Percentiles rank a stretch among this genome's conserved stretches.
Evolutionary conservation across 1,140 invertebrate species (phyloP).

Genomic region (Dinoponera quadriceps): DNA sequence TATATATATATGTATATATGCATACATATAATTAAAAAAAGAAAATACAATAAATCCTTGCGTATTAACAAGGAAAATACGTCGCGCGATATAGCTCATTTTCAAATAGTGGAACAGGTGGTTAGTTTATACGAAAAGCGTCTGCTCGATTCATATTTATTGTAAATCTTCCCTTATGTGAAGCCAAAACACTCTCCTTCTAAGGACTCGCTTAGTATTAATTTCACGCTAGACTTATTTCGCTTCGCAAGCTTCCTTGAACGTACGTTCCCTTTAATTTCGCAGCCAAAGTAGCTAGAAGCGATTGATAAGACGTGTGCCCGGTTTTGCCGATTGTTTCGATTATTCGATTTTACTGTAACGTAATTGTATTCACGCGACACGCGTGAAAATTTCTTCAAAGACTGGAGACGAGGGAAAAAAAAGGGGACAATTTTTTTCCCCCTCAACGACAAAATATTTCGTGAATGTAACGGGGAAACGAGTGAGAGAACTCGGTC

Average conservation of each 20-base stretch:
- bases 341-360: constrained; percentile 15
- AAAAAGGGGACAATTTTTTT: no score
- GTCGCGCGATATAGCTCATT: not conserved
- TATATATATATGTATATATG: not conserved
- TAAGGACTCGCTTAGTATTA: constrained; percentile 19
- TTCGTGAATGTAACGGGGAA: no score
- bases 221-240: constrained; percentile 23
- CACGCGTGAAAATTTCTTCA: no score
- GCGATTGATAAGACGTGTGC: not conserved
- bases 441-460: no score
- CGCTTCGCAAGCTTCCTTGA: not conserved
- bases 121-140: constrained; percentile 9
- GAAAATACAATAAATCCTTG: constrained; percentile 1
- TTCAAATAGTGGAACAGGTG: not conserved
- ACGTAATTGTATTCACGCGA: no score
- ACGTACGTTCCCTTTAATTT: constrained; percentile 12
- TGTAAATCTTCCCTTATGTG: constrained; percentile 7
- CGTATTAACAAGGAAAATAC: constrained; percentile 4
- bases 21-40: constrained; percentile 13
- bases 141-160: constrained; percentile 3
- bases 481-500: no score
- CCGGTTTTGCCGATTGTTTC: constrained; percentile 10
- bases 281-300: constrained; percentile 34
- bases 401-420: no score
- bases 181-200: constrained; percentile 4